Evolutionary conservation across 1,140 invertebrate genomes (phyloP), one percentile per base, ranked within the genome.

Genomic region (Sesamia nonagrioides): DNA sequence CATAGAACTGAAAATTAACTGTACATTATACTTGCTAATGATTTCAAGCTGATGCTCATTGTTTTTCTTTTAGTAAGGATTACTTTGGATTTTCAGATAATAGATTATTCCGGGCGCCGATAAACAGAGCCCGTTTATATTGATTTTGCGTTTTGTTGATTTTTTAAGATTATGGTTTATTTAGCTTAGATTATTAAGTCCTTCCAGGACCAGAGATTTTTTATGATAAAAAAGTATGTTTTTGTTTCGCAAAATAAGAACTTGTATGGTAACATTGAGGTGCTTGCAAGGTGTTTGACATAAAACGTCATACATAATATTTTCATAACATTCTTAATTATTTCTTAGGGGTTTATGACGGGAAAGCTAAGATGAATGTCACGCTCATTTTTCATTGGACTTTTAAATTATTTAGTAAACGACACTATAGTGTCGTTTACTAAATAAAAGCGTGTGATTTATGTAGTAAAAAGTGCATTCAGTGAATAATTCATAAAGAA

Each of bases 41-140:
- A 71, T 71, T 37, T 37, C 21, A 15, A 35, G 17, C 15, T 37
- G 33, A 37, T 37, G 48, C 33, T 54, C 52, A 17, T 33, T 54
- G 37, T 71, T 71, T 71, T 71, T n/a, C 37, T 71, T 54, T 54
- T 18, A 48, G 50, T 69, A 69, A 69, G 66, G 68, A 71, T 71
- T 71, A 54, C 68, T 54, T 37, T 54, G 40, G 50, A 54, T 71
- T 71, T 54, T 52, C 48, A n/a, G 68, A 71, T 71, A 52, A 50
- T 71, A 52, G 33, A 71, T 54, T 71, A 52, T 35, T 37, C 68
- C 15, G 18, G 27, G 66, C 42, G 45, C 33, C n/a, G 50, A 71
- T 48, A 50, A 48, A 54, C n/a, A 18, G 50, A n/a, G n/a, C 50
- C 37, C 17, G 68, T 52, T 54, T 71, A 54, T 27, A 69, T 71